A percentile compares a stretch with the other conserved stretches of the same genome.
These are phyloP conservation scores for Actinia equina DNA, from an alignment of 64 coral and sea anemone species.

Conservation along the genomic window DNA sequence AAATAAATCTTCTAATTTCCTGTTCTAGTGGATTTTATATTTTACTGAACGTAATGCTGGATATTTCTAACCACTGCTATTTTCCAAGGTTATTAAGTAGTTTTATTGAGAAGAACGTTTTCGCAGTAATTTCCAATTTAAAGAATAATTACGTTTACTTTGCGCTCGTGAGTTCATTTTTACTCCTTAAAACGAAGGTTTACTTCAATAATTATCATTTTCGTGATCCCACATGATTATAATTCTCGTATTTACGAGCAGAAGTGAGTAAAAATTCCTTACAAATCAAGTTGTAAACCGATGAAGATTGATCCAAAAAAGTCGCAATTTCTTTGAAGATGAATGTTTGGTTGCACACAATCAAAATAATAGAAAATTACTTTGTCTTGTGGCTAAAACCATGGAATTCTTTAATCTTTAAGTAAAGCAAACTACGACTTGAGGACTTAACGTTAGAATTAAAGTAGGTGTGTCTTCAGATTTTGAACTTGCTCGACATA, in stretches of 20 bases:
- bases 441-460: too few species aligned
- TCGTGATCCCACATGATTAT: background rate
- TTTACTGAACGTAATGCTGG: background rate
- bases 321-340: background rate
- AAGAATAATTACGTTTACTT: background rate
- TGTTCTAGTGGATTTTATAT: background rate
- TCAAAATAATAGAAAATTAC: background rate
- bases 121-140: background rate
- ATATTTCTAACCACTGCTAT: background rate
- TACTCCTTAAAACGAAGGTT: background rate
- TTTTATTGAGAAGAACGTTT: background rate
- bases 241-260: background rate
- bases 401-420: too few species aligned
- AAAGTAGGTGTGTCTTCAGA: background rate
- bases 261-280: background rate
- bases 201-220: background rate
- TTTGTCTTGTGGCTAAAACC: background rate
- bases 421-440: too few species aligned
- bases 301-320: background rate
- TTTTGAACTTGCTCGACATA: background rate
- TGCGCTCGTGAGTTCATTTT: background rate
- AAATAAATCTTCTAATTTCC: background rate
- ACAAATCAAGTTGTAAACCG: background rate
- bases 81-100: background rate
- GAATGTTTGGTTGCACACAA: background rate